Conservation (phyloP, 1,140 invertebrate species). For the Listronotus bonariensis region DNA sequence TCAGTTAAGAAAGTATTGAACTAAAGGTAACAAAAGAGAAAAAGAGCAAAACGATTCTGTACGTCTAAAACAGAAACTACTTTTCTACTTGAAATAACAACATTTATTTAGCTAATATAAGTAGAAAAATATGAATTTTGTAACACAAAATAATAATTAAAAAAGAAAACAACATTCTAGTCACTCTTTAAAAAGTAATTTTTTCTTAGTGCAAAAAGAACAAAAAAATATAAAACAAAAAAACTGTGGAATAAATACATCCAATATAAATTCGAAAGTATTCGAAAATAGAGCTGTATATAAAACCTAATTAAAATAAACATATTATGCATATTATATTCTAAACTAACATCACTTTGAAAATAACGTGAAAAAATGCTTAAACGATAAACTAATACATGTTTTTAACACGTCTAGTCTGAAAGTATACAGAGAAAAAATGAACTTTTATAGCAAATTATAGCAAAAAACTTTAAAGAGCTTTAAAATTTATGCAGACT, state of each 20-base stretch:
- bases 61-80: too few relatives aligned
- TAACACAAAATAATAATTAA: constrained; percentile 9
- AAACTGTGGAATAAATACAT: too few relatives aligned
- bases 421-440: too few relatives aligned
- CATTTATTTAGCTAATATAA: constrained; percentile 28
- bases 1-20: too few relatives aligned
- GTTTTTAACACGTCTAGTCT: too few relatives aligned
- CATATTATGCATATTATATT: too few relatives aligned
- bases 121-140: constrained; percentile 41
- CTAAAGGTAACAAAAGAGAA: too few relatives aligned
- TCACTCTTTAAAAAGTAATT: not conserved
- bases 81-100: constrained; percentile 19
- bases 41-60: too few relatives aligned
- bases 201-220: not conserved
- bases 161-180: constrained; percentile 1
- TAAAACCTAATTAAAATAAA: not conserved
- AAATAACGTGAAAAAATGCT: too few relatives aligned
- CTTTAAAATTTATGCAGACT: too few relatives aligned
- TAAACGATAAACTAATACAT: not conserved
- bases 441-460: too few relatives aligned
- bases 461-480: not conserved
- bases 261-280: not conserved
- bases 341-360: too few relatives aligned
- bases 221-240: not conserved
- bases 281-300: not conserved